phyloP scores from a whole-genome alignment of 2,113 vertebrate genomes.

The Rhipidura dahli region DNA sequence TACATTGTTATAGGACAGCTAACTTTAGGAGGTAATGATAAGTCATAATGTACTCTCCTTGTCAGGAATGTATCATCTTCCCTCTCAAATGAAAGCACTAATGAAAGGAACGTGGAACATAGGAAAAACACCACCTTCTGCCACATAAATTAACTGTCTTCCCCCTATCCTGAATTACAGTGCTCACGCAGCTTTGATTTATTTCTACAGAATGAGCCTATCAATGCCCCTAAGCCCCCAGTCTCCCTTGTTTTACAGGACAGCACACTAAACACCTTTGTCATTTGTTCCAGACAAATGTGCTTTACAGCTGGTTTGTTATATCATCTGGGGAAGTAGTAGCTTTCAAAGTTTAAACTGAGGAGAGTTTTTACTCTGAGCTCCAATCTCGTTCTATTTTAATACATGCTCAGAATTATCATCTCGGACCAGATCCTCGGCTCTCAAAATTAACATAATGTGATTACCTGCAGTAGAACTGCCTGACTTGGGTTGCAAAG shows the following conservation, averaged over 20 bases:
- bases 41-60: neutral
- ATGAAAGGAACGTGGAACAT: neutral
- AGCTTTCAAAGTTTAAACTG: constrained; percentile 32
- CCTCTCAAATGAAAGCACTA: constrained; percentile 2
- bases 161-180: constrained; percentile 28
- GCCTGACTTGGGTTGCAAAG: neutral
- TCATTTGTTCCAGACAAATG: constrained; percentile 33
- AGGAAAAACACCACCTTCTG: neutral
- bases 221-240: neutral
- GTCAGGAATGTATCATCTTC: neutral
- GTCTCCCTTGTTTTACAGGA: neutral
- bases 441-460: neutral
- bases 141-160: constrained; percentile 13
- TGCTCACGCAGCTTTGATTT: neutral
- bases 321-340: neutral
- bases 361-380: neutral
- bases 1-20: neutral
- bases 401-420: neutral
- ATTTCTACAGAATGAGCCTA: constrained; percentile 2
- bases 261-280: constrained; percentile 19
- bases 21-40: neutral
- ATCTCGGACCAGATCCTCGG: neutral
- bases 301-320: constrained; percentile 8
- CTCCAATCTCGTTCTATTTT: constrained; percentile 46
- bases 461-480: neutral